Percentiles rank a stretch among this genome's conserved stretches.
phyloP scores from a whole-genome alignment of 2,113 vertebrate species.

The Vimba vimba region DNA sequence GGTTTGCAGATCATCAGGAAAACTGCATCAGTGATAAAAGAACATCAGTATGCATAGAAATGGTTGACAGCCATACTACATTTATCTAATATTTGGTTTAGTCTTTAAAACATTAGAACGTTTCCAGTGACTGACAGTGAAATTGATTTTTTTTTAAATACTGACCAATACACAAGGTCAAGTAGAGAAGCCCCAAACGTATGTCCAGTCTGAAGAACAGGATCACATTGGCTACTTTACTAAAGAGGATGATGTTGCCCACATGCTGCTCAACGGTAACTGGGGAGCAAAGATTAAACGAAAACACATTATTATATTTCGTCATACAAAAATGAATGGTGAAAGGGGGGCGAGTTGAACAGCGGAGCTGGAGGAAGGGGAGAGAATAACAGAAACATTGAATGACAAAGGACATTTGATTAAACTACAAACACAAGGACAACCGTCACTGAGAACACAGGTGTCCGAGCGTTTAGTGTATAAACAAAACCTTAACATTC shows the following conservation, averaged over 20 bases:
- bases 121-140: neutral
- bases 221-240: slow-evolving; percentile 93
- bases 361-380: neutral
- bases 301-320: neutral
- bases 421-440: slow-evolving; percentile 18
- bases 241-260: slow-evolving; percentile 96
- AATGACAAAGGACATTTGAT: slow-evolving; percentile 14
- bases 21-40: slow-evolving; percentile 72
- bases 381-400: neutral
- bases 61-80: neutral
- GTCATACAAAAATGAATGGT: neutral
- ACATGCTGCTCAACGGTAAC: slow-evolving; percentile 95
- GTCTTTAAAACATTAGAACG: neutral
- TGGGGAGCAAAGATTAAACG: slow-evolving; percentile 53
- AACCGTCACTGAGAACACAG: slow-evolving; percentile 10
- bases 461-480: slow-evolving; percentile 5
- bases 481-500: slow-evolving; percentile 8
- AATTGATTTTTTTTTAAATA: neutral
- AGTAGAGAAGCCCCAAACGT: slow-evolving; percentile 91
- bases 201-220: slow-evolving; percentile 95
- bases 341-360: neutral
- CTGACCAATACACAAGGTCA: slow-evolving; percentile 87
- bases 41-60: neutral
- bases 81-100: neutral
- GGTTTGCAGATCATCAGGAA: slow-evolving; percentile 96